Evolutionary conservation across 1,140 invertebrate species (phyloP).

Genomic region (Tetragonula clypearis): DNA sequence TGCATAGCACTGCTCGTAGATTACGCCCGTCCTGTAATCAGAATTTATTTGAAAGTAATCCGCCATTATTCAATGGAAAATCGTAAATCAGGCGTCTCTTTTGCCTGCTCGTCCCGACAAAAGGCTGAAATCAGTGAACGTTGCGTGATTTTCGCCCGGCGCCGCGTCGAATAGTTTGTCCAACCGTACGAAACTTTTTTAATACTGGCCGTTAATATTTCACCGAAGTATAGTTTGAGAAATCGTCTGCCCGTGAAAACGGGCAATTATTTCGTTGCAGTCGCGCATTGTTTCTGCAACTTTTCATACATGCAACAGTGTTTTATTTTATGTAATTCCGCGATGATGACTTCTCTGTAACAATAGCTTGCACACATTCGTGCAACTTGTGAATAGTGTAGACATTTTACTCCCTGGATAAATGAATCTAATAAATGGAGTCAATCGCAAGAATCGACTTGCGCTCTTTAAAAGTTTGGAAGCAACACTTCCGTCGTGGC

Average conservation of each 20-base stretch:
- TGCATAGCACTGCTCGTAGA: background rate
- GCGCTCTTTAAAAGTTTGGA: no score
- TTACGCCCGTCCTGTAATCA: conserved; percentile 8
- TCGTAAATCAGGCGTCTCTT: conserved; percentile 29
- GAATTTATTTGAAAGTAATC: conserved; percentile 37
- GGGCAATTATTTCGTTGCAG: conserved; percentile 3
- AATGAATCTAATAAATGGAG: no score
- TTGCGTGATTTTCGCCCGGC: background rate
- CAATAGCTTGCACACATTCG: no score
- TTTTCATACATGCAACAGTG: no score
- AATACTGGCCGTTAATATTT: conserved; percentile 12
- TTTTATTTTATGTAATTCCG: no score
- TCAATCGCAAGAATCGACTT: no score
- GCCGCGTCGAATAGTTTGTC: background rate
- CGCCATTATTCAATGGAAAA: conserved; percentile 21
- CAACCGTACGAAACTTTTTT: conserved; percentile 14
- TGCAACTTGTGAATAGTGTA: no score
- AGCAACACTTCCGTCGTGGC: no score
- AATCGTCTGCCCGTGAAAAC: background rate
- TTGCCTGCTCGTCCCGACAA: conserved; percentile 38
- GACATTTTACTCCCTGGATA: no score
- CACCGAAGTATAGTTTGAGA: background rate
- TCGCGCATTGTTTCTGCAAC: background rate
- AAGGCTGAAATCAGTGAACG: conserved; percentile 35
- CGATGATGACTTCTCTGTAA: no score